Evolutionary conservation across 2,113 vertebrate genomes (phyloP).

Genomic region (Oncorhynchus kisutch): DNA sequence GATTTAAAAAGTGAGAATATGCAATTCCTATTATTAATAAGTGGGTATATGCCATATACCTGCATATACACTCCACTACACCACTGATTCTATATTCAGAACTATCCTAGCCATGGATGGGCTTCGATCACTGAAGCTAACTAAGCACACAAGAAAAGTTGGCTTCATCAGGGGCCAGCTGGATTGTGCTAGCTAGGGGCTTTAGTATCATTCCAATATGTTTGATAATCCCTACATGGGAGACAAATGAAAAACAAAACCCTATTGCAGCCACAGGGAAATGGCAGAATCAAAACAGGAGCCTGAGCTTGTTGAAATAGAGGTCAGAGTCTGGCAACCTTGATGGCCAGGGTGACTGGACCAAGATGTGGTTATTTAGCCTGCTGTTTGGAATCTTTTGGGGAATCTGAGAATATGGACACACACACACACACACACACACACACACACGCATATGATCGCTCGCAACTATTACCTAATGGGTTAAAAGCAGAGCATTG

Average conservation of each 20-base stretch:
- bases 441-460: not conserved
- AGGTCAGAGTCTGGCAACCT: conserved; percentile 43
- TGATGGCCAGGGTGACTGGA: conserved; percentile 31
- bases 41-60: too few relatives aligned
- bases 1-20: too few relatives aligned
- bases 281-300: conserved; percentile 6
- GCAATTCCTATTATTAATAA: too few relatives aligned
- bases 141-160: conserved; percentile 10
- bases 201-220: conserved; percentile 14
- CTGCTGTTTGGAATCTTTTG: not conserved
- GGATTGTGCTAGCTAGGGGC: conserved; percentile 1
- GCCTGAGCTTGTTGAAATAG: conserved; percentile 43
- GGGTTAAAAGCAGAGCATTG: not conserved
- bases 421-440: not conserved
- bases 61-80: too few relatives aligned
- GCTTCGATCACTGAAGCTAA: not conserved
- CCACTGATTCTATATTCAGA: not conserved
- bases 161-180: conserved; percentile 41
- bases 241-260: conserved; percentile 13
- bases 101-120: not conserved
- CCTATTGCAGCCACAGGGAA: conserved; percentile 17
- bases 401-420: conserved; percentile 6
- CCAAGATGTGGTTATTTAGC: conserved; percentile 22
- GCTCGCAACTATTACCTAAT: too few relatives aligned
- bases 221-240: conserved; percentile 31